Percentiles rank a stretch among this genome's conserved stretches.
Conservation (phyloP, 2,888 invertebrate genomes). For the Tetranychus piercei region DNA sequence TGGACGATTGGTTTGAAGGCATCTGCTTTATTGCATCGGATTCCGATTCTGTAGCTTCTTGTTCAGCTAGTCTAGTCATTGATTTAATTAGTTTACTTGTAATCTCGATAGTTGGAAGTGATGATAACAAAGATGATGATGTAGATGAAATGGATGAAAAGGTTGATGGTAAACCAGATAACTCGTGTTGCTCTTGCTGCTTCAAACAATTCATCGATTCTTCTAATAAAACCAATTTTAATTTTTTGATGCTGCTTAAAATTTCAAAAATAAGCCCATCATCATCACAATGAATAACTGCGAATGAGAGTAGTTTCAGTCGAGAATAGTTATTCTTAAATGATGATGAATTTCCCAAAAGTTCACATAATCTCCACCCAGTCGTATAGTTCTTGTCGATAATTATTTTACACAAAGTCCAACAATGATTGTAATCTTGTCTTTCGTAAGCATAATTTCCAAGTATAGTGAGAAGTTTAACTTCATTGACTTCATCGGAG, state of each 20-base stretch:
- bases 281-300: slow-evolving; percentile 36
- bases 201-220: not conserved
- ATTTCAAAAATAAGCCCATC: not conserved
- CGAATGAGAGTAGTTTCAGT: slow-evolving; percentile 35
- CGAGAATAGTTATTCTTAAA: slow-evolving; percentile 35
- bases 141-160: not conserved
- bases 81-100: not conserved
- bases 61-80: not conserved
- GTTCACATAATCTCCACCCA: slow-evolving; percentile 40
- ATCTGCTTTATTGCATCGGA: not conserved
- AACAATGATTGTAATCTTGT: slow-evolving; percentile 36
- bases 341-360: slow-evolving; percentile 38
- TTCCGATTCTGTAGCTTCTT: not conserved
- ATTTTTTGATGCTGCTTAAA: not conserved
- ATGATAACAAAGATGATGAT: not conserved
- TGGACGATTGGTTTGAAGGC: not conserved
- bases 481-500: slow-evolving; percentile 31
- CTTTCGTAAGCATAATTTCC: slow-evolving; percentile 39
- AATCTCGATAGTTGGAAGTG: not conserved
- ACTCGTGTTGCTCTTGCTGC: not conserved
- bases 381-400: slow-evolving; percentile 37
- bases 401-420: slow-evolving; percentile 37
- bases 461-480: slow-evolving; percentile 38
- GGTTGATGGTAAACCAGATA: not conserved
- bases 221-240: not conserved